Evolutionary conservation across 2,888 invertebrate genomes (phyloP).

Genomic region (Argyresthia goedartella): DNA sequence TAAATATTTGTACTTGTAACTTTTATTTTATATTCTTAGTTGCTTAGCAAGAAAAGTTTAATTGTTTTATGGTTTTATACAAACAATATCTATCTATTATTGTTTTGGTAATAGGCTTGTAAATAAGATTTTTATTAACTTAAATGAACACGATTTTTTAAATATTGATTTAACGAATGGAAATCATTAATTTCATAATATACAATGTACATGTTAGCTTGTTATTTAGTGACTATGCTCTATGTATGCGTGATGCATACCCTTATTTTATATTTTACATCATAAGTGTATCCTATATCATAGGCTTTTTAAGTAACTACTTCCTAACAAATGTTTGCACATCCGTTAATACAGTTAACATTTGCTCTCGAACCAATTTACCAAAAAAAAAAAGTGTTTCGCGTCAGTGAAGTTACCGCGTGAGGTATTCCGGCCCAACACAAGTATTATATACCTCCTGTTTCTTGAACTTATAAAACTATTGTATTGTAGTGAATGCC

Average conservation of each 20-base stretch:
- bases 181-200: constrained; percentile 10
- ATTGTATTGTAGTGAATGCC: too few relatives aligned
- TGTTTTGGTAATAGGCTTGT: constrained; percentile 50
- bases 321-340: constrained; percentile 14
- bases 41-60: constrained; percentile 53
- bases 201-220: constrained; percentile 46
- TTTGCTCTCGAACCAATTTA: neutral
- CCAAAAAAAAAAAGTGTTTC: neutral
- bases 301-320: constrained; percentile 8
- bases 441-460: too few relatives aligned
- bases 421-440: too few relatives aligned
- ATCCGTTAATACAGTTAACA: neutral
- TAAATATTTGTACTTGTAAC: constrained; percentile 32
- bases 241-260: constrained; percentile 34
- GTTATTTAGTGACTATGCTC: constrained; percentile 62
- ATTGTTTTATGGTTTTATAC: constrained; percentile 35
- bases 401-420: neutral
- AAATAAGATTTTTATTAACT: constrained; percentile 66
- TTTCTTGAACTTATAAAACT: too few relatives aligned
- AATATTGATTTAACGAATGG: constrained; percentile 9
- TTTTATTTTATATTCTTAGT: constrained; percentile 27
- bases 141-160: constrained; percentile 15
- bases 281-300: constrained; percentile 22
- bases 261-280: constrained; percentile 36
- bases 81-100: constrained; percentile 32